Base-by-base conservation (phyloP, 1,140 invertebrate genomes). In the Drosophila fuyamai region DNA sequence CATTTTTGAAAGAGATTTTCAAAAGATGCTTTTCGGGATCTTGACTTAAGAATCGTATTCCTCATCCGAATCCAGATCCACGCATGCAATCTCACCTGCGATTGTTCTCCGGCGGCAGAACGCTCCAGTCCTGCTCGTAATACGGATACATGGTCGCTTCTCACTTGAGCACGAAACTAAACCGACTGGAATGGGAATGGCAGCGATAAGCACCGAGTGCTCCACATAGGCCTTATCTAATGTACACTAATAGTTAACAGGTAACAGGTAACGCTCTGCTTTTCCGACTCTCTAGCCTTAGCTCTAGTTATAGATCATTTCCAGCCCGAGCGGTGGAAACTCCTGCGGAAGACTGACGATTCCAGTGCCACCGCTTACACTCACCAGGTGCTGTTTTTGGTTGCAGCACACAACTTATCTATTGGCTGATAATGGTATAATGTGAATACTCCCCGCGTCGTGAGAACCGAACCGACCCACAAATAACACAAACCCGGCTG, bases 91-190 rank as follows among this genome's bases (percentile, higher is more conserved):
- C 85, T 73, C 94, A 96, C 96, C 96, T 96, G 94, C 96, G 94
- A 90, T 97, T 97, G 61, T 96, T 94, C 92, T 97, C 96, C 44
- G 96, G 95, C 70, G 96, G 96, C 80, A 97, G 93, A 79, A 97
- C 95, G 93, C 96, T 96, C 95, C 95, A 96, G 91, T 97, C 96
- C 44, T 94, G 94, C 91, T 97, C 96, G 82, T 96, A 96, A 93
- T 95, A 95, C 57, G 94, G 93, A 94, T 94, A 95, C 95, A 95
- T 95, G 65, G 50, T 60, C 9, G 50, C 32, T 58, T 61, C 23
- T 67, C 70, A 62, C 44, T 63, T 18, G 56, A 54, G 60, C 57
- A 47, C 65, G 61, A 66, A 65, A 55, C 43, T 55, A 59, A 77
- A 76, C 74, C 46, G 57, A 77, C 50, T 79, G 70, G 71, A 63